These are phyloP conservation scores for Sapajus apella DNA, from an alignment of 2,113 vertebrate species.

Conservation along the genomic window DNA sequence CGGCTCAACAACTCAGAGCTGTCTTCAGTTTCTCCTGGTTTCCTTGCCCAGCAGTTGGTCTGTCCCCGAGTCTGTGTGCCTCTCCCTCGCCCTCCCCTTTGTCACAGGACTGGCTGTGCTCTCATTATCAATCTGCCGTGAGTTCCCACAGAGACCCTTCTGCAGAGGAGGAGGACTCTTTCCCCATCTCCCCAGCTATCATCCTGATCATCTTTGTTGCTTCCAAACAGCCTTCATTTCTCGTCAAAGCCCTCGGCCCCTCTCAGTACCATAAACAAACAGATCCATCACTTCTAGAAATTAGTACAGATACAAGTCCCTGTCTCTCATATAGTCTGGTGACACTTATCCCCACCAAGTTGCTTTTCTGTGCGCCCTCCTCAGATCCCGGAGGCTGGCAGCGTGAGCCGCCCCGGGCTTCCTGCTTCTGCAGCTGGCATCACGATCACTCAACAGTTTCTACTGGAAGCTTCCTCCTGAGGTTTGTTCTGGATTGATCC, in stretches of 20 bases:
- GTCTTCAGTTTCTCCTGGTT: not conserved
- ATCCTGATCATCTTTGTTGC: accelerated
- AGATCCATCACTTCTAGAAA: too few species aligned
- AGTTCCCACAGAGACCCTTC: accelerated
- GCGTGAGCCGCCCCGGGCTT: accelerated
- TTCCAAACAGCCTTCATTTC: too few species aligned
- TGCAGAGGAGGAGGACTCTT: accelerated
- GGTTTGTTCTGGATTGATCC: accelerated
- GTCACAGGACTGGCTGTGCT: accelerated
- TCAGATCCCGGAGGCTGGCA: not conserved
- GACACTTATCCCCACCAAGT: accelerated
- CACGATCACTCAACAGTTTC: too few species aligned
- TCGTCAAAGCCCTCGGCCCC: not conserved
- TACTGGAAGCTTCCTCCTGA: not conserved
- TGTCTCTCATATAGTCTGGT: not conserved
- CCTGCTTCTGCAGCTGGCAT: not conserved
- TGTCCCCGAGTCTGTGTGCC: accelerated
- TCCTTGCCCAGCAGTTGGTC: accelerated
- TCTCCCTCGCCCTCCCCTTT: accelerated
- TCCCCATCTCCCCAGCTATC: not conserved
- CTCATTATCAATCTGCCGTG: accelerated
- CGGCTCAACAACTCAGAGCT: too few species aligned
- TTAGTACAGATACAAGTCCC: not conserved
- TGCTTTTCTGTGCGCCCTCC: accelerated
- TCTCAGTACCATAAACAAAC: not conserved